phyloP scores from a whole-genome alignment of 2,113 vertebrate genomes.

The Ophiodon elongatus region DNA sequence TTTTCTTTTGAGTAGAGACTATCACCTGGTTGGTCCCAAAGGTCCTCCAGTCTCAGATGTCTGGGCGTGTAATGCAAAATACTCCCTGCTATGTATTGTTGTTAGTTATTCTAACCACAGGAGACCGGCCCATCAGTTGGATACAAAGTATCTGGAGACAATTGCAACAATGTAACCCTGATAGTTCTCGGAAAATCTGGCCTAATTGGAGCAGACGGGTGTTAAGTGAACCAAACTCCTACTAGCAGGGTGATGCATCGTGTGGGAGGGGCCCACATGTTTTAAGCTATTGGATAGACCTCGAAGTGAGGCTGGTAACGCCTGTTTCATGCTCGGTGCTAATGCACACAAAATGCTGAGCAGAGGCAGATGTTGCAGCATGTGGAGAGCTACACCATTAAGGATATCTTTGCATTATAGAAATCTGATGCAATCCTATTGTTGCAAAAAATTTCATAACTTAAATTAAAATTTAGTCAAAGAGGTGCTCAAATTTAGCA shows the following conservation, averaged over 20 bases:
- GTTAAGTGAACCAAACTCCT: neutral
- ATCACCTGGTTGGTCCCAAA: neutral
- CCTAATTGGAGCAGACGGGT: slow-evolving; percentile 5
- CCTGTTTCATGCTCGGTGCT: neutral
- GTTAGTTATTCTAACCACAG: neutral
- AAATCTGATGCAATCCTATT: neutral
- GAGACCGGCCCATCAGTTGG: neutral
- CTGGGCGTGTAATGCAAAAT: neutral
- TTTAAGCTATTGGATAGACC: neutral
- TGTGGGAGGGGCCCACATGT: neutral
- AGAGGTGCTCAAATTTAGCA: neutral
- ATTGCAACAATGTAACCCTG: slow-evolving; percentile 1
- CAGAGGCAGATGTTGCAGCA: neutral
- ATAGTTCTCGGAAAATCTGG: neutral
- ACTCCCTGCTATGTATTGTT: neutral
- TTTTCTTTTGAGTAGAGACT: neutral
- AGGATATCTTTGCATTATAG: neutral
- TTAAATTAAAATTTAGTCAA: neutral
- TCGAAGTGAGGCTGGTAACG: neutral
- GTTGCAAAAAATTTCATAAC: neutral
- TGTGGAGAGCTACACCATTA: neutral
- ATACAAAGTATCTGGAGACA: neutral
- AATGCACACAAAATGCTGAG: neutral
- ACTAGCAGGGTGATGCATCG: neutral
- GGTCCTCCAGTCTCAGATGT: neutral